phyloP scores from a whole-genome alignment of 2,888 invertebrate genomes.

The Sycophila texana region DNA sequence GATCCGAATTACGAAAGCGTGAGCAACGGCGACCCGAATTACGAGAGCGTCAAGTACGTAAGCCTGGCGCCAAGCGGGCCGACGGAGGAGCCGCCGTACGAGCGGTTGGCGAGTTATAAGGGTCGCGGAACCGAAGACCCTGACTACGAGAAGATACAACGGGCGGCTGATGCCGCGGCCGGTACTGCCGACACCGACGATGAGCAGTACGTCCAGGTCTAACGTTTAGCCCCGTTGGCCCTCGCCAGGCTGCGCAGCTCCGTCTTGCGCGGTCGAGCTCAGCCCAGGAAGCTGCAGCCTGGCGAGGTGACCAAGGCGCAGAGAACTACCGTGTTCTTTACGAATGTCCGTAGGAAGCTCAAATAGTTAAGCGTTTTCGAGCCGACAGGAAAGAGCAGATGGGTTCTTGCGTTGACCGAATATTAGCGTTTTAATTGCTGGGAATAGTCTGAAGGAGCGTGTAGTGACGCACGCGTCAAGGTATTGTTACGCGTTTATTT shows the following conservation, averaged over 20 bases:
- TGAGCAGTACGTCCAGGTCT: slow-evolving; percentile 72
- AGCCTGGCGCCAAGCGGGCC: slow-evolving; percentile 73
- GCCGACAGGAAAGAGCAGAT: neutral
- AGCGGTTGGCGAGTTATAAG: slow-evolving; percentile 67
- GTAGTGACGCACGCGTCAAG: no score
- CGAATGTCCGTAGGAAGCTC: neutral
- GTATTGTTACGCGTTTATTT: no score
- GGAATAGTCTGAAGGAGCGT: no score
- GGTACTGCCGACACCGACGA: slow-evolving; percentile 67
- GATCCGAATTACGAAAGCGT: slow-evolving; percentile 85
- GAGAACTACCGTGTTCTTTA: slow-evolving; percentile 1
- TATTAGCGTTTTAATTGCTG: no score
- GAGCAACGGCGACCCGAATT: slow-evolving; percentile 84
- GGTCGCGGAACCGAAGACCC: slow-evolving; percentile 58
- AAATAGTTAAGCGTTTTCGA: neutral
- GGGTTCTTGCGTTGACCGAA: no score
- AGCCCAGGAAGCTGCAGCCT: neutral
- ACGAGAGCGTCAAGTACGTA: slow-evolving; percentile 88
- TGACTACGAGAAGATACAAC: slow-evolving; percentile 66
- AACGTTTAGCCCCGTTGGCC: slow-evolving; percentile 37
- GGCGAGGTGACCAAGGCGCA: neutral
- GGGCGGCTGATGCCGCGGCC: neutral
- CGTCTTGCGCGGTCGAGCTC: no score
- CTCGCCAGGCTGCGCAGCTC: neutral
- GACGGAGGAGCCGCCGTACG: slow-evolving; percentile 80